phyloP scores from a whole-genome alignment of 2,113 vertebrate species.

The Cavia aperea region DNA sequence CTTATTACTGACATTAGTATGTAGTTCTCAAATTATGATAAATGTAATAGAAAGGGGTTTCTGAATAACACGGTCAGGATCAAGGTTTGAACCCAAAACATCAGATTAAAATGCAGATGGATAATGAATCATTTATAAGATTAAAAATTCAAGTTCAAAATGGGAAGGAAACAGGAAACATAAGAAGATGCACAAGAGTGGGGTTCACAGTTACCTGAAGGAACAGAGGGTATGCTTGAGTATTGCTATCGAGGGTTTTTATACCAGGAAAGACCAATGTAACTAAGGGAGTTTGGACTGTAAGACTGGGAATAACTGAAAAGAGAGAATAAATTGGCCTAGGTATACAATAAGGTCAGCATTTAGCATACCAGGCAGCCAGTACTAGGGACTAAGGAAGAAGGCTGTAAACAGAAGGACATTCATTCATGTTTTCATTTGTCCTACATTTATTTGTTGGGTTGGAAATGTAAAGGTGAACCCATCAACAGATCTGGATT shows the following conservation, averaged over 20 bases:
- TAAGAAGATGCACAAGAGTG: background rate
- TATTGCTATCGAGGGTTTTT: background rate
- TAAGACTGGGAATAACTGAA: constrained; percentile 6
- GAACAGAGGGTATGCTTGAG: background rate
- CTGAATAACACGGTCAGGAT: constrained; percentile 32
- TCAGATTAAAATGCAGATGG: constrained; percentile 41
- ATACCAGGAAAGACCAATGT: background rate
- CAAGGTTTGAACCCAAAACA: constrained; percentile 30
- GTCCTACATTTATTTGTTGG: background rate
- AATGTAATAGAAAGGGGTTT: background rate
- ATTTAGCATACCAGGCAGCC: background rate
- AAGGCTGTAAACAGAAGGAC: background rate
- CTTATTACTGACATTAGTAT: constrained; percentile 4
- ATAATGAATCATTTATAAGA: constrained; percentile 32
- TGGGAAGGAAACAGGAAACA: background rate
- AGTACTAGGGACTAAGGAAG: background rate
- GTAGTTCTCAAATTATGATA: constrained; percentile 43
- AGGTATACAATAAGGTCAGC: background rate
- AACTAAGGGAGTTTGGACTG: background rate
- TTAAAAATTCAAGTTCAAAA: constrained; percentile 35
- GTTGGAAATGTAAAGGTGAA: background rate
- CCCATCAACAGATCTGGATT: background rate
- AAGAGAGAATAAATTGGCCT: background rate
- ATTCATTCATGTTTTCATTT: background rate
- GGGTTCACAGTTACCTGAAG: background rate